Base-by-base conservation (phyloP, 2,888 invertebrate genomes). In the Entomobrya multifasciata region DNA sequence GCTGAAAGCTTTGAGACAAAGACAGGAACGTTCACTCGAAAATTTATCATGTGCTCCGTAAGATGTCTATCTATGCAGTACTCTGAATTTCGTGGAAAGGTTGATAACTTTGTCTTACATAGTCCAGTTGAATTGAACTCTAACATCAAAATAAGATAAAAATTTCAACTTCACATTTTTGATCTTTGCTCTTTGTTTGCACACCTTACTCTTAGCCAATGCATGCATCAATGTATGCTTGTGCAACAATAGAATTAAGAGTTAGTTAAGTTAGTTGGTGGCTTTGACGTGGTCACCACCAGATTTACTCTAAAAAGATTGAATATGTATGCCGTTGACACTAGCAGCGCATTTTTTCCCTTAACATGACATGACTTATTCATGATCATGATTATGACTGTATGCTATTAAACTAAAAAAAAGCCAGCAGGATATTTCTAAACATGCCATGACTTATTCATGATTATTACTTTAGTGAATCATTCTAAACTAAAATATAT, bases 351-450 rank as follows among this genome's bases (percentile, higher is more conserved):
- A 30, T 44, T 67, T 67, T 44, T 41, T 22, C 41, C 41, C 30
- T 60, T 27, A 20, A 20, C 44, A 67, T 41, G 67, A 41, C 67
- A 67, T 67, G 67, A 67, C 67, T 67, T 67, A 67, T 67, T 67
- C 67, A 67, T 67, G 67, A 67, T 44, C 67, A 44, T 67, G 67
- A 67, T 67, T 67, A 44, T 67, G 67, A 67, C 36, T 67, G n/a
- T 65, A 44, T 67, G 6, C 36, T 27, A 36, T 44, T 22, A 17
- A 65, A 13, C 41, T 22, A 65, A 8, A 67, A 20, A 10, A 67
- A 20, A 10, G 10, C 41, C 22, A 41, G 47, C 17, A 57, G 41
- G 67, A 44, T 67, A 44, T 67, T 44, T 27, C 67, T 67, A 13
- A 67, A 17, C 44, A 67, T 1, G 41, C n/a, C 49, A 72, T 67